A percentile compares a stretch with the other conserved stretches of the same genome.
Conservation (phyloP, 2,797 vertebrate genomes). For the Leucoraja ocellata region DNA sequence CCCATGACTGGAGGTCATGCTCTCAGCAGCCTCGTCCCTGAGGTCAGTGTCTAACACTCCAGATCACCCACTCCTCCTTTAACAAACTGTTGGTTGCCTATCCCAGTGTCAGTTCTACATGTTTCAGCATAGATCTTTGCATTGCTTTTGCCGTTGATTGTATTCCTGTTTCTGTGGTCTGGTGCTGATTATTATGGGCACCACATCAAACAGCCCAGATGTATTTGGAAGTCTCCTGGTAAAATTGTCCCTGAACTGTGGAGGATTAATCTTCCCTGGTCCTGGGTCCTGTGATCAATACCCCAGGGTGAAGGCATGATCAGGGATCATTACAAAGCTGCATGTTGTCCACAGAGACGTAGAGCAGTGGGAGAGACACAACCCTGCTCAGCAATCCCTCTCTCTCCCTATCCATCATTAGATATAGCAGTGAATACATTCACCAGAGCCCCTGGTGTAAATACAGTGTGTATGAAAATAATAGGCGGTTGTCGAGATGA, state of each 20-base stretch:
- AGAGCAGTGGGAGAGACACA: background rate
- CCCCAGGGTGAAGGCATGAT: background rate
- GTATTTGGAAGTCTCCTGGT: background rate
- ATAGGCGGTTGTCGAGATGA: background rate
- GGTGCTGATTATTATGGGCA: background rate
- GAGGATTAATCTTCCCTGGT: background rate
- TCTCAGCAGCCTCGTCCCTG: background rate
- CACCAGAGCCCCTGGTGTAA: background rate
- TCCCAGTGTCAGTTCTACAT: background rate
- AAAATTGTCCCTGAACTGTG: slow-evolving; percentile 1
- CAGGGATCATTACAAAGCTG: slow-evolving; percentile 20
- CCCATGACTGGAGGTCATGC: background rate
- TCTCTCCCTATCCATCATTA: background rate
- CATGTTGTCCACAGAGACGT: slow-evolving; percentile 2
- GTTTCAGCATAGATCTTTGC: background rate
- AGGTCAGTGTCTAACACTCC: background rate
- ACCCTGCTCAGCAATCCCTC: background rate
- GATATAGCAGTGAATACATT: background rate
- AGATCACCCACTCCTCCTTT: background rate
- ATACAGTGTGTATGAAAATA: background rate
- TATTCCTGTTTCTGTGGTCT: background rate
- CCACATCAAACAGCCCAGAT: background rate
- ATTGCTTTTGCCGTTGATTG: background rate
- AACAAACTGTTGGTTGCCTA: background rate
- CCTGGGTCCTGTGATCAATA: slow-evolving; percentile 16